Evolutionary conservation across 2,113 vertebrate genomes (phyloP), one percentile per base, ranked within the genome.

Genomic region (Prietella phreatophila): DNA sequence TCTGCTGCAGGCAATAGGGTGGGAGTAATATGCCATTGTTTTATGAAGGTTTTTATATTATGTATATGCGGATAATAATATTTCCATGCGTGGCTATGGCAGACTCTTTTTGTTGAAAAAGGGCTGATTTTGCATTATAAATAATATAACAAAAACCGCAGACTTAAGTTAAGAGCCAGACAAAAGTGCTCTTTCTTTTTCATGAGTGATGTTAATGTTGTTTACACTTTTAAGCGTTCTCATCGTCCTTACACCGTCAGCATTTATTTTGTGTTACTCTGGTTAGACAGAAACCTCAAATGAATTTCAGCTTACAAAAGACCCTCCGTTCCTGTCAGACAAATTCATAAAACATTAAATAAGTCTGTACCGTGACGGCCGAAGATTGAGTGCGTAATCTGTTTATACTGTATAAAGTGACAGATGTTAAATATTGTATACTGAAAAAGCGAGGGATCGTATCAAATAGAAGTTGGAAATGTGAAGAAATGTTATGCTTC

Each of bases 401-500:
- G 55, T 75, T 83, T 75, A 76, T 61, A 39, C 53, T 58, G 22
- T 55, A 8, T 36, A 58, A 36, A 82, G 67, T 15, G 67, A 53
- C 56, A 42, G 50, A 55, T 39, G 20, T 71, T 76, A 36, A 87
- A 88, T 78, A 88, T 84, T 84, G 71, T 65, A 88, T 78, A 76
- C 20, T 25, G 5, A 50, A 78, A 78, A 58, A 78, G 86, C 84
- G 19, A 36, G 69, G 15, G 67, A 56, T 76, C 58, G 20, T 61
- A 61, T 78, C 42, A 78, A 33, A 55, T n/a, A 56, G 53, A 27
- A 81, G 39, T 11, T n/a, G 65, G 30, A 83, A 50, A 53, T 78
- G 80, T 75, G 80, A 67, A 22, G 33, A 14, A 60, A 47, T n/a
- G 33, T 8, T 56, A 39, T 39, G 82, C n/a, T 65, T 65, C 42